Evolutionary conservation across 2,888 invertebrate genomes (phyloP).

Genomic region (Didymodactylos carnosus): DNA sequence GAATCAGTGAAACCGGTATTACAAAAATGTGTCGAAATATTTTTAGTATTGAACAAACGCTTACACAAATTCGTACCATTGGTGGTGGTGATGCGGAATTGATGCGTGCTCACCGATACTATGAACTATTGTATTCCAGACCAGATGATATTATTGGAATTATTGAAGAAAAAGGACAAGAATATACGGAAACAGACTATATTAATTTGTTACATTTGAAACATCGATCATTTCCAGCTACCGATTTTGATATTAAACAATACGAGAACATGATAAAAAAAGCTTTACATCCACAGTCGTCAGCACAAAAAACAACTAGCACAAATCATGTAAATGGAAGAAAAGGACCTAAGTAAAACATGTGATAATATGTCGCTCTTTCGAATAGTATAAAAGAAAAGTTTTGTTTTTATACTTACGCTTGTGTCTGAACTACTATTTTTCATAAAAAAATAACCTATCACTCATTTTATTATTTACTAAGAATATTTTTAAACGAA

Average conservation of each 20-base stretch:
- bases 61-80: conserved; percentile 7
- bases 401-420: too few relatives aligned
- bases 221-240: conserved; percentile 7
- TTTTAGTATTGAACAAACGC: conserved; percentile 11
- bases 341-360: too few relatives aligned
- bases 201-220: conserved; percentile 6
- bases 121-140: conserved; percentile 11
- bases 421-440: too few relatives aligned
- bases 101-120: conserved; percentile 12
- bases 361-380: too few relatives aligned
- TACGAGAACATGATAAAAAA: not conserved
- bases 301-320: not conserved
- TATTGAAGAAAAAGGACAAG: conserved; percentile 9
- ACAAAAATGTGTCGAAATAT: conserved; percentile 15
- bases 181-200: conserved; percentile 5
- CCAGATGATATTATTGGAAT: conserved; percentile 9
- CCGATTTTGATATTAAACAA: not conserved
- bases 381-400: too few relatives aligned
- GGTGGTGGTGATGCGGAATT: conserved; percentile 11
- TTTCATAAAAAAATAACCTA: too few relatives aligned
- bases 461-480: too few relatives aligned
- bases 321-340: not conserved
- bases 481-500: too few relatives aligned
- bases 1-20: conserved; percentile 7
- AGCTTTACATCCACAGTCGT: not conserved